Percentiles rank a stretch among this genome's conserved stretches.
phyloP scores from a whole-genome alignment of 2,797 vertebrate species.

The Thunnus albacares region DNA sequence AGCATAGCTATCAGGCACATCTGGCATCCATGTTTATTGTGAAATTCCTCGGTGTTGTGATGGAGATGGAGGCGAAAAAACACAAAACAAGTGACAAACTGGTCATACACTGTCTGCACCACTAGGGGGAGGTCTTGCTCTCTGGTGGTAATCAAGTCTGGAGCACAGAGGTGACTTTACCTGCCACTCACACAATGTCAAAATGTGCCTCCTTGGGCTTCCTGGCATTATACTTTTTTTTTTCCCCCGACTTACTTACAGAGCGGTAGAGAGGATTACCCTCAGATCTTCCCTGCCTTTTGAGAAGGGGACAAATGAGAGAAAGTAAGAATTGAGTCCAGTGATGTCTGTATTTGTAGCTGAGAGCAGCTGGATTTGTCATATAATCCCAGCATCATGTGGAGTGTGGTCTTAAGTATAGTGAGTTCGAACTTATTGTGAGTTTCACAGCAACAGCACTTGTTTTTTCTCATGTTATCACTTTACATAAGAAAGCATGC shows the following conservation, averaged over 20 bases:
- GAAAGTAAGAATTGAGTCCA: slow-evolving; percentile 33
- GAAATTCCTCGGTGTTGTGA: not conserved
- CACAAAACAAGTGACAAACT: not conserved
- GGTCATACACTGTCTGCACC: not conserved
- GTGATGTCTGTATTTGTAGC: slow-evolving; percentile 39
- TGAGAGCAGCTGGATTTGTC: slow-evolving; percentile 40
- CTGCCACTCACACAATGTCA: slow-evolving; percentile 75
- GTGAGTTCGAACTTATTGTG: not conserved
- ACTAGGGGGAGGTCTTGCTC: slow-evolving; percentile 76
- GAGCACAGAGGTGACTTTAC: slow-evolving; percentile 71
- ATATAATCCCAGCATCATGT: slow-evolving; percentile 38
- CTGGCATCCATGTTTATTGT: slow-evolving; percentile 20
- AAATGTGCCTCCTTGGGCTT: slow-evolving; percentile 65
- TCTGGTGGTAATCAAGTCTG: slow-evolving; percentile 23
- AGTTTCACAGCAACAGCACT: not conserved
- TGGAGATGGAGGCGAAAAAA: not conserved
- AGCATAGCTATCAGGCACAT: slow-evolving; percentile 3
- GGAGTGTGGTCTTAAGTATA: slow-evolving; percentile 29
- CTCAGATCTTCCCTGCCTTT: slow-evolving; percentile 53
- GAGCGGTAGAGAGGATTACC: slow-evolving; percentile 65
- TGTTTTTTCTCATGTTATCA: not conserved
- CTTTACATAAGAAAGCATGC: slow-evolving; percentile 2
- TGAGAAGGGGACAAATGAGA: slow-evolving; percentile 49
- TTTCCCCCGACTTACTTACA: slow-evolving; percentile 44
- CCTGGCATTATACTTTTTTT: slow-evolving; percentile 55